Percentiles rank a stretch among this genome's conserved stretches.
Evolutionary conservation across 2,888 invertebrate genomes (phyloP).

Genomic region (Pterostichus madidus): DNA sequence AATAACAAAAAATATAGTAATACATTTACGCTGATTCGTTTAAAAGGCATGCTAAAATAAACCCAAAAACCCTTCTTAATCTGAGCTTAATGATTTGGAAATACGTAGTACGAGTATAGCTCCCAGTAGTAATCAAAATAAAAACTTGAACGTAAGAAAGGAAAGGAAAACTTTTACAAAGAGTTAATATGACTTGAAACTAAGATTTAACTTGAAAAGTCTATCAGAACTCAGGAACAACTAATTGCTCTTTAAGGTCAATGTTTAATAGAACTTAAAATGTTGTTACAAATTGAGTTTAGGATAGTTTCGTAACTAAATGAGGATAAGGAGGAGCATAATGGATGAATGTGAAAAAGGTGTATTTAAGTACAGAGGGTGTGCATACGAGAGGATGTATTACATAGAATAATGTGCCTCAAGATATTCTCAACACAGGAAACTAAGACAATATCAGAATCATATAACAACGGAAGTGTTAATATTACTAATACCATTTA

Average conservation of each 20-base stretch:
- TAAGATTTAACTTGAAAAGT: slow-evolving; percentile 52
- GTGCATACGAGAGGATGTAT: slow-evolving; percentile 5
- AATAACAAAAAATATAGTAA: too few species aligned
- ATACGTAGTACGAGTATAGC: slow-evolving; percentile 19
- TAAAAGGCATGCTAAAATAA: neutral
- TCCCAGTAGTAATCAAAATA: slow-evolving; percentile 46
- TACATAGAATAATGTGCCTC: neutral
- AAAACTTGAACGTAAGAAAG: slow-evolving; percentile 22
- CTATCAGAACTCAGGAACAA: slow-evolving; percentile 25
- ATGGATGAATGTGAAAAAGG: slow-evolving; percentile 36
- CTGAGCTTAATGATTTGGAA: slow-evolving; percentile 29
- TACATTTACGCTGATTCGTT: too few species aligned
- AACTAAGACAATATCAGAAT: neutral
- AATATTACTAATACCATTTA: too few species aligned
- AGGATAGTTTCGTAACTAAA: slow-evolving; percentile 34
- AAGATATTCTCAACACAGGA: neutral
- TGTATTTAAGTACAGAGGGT: neutral
- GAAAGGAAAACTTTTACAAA: slow-evolving; percentile 51
- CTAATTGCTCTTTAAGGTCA: slow-evolving; percentile 57
- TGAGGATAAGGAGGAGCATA: neutral
- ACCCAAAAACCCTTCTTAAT: slow-evolving; percentile 23
- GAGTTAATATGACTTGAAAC: slow-evolving; percentile 51
- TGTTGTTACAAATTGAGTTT: slow-evolving; percentile 52
- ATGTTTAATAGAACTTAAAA: slow-evolving; percentile 51
- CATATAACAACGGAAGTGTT: neutral